phyloP scores from a whole-genome alignment of 2,888 invertebrate species.

The Phytoseiulus persimilis region DNA sequence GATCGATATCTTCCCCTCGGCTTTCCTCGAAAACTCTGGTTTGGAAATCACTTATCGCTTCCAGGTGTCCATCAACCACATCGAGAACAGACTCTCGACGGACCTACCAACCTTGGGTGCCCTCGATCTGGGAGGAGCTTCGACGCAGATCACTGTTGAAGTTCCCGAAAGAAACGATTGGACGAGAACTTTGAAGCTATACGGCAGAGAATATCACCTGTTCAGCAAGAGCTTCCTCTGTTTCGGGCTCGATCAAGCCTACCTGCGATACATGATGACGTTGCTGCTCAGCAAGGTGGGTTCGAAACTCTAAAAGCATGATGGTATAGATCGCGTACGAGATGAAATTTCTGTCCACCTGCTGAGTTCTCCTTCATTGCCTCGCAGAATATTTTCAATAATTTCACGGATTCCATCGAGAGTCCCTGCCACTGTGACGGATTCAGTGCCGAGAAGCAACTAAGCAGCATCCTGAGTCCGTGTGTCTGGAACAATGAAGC shows the following conservation, averaged over 20 bases:
- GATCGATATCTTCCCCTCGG: not conserved
- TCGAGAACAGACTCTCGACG: not conserved
- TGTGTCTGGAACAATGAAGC: not conserved
- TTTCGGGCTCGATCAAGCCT: conserved; percentile 39
- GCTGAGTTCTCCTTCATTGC: not conserved
- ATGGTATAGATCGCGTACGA: too few species aligned
- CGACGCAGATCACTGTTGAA: conserved; percentile 25
- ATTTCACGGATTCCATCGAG: not conserved
- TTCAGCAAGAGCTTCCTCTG: conserved; percentile 37
- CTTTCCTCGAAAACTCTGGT: too few species aligned
- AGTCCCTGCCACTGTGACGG: conserved; percentile 6
- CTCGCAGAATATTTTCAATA: not conserved
- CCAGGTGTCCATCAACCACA: conserved; percentile 6
- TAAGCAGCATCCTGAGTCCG: not conserved
- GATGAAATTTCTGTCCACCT: too few species aligned
- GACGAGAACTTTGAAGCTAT: conserved; percentile 13
- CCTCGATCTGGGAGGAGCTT: conserved; percentile 40
- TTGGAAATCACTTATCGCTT: too few species aligned
- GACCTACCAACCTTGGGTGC: conserved; percentile 7
- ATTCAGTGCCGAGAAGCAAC: not conserved
- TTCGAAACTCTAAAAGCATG: not conserved
- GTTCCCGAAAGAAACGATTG: not conserved
- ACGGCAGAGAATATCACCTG: conserved; percentile 1
- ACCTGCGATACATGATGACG: not conserved
- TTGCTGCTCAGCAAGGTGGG: not conserved